Conservation (phyloP, 2,797 vertebrate species). For the Falco concolor region DNA sequence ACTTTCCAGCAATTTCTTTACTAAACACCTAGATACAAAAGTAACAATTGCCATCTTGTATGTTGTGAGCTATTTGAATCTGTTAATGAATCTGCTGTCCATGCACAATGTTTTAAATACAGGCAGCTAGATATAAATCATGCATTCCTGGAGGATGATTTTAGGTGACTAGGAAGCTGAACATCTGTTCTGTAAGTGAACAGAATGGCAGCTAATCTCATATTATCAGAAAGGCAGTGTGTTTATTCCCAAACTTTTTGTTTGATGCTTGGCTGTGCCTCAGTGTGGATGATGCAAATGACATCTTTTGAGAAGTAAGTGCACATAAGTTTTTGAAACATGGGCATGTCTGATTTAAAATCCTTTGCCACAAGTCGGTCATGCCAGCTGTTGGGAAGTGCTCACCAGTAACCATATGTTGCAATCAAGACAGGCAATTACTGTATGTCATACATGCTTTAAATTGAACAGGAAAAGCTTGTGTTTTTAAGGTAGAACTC, state of each 20-base stretch:
- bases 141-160: conserved; percentile 4
- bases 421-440: background rate
- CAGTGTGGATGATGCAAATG: conserved; percentile 10
- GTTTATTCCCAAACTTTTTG: conserved; percentile 32
- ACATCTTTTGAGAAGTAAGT: background rate
- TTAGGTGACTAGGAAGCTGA: conserved; percentile 55
- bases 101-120: background rate
- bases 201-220: conserved; percentile 48
- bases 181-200: conserved; percentile 70
- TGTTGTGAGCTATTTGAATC: background rate
- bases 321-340: conserved; percentile 13
- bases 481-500: background rate
- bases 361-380: conserved; percentile 16
- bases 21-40: background rate
- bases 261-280: conserved; percentile 37
- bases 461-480: background rate
- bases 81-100: background rate
- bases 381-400: conserved; percentile 45
- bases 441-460: background rate
- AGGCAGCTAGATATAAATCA: background rate
- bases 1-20: background rate
- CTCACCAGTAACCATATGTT: conserved; percentile 27
- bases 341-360: background rate
- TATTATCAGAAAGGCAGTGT: background rate
- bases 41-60: background rate